Evolutionary conservation across 1,140 invertebrate species (phyloP), one percentile per base, ranked within the genome.

Genomic region (Potamilus streckersoni): DNA sequence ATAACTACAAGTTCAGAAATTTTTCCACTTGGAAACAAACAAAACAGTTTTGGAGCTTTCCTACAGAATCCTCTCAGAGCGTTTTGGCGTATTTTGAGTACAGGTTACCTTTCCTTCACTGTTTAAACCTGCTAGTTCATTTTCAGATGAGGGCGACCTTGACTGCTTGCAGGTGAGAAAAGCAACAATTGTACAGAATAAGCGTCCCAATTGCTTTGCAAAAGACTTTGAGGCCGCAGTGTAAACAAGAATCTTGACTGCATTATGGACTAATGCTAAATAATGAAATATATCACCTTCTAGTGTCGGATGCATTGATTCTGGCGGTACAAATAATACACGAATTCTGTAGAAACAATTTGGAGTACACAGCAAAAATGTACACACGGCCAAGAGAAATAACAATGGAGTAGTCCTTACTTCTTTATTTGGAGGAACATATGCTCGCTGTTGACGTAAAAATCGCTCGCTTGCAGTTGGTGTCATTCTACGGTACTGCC

Each of bases 371-470:
- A 77, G 49, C 6, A 73, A 15, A 14, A 77, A 58, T 0, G 75
- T 71, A 63, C 56, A 69, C 2, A 38, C 19, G 8, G 64, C 60
- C 27, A 77, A 55, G 16, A 73, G 8, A 60, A 77, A 68, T 19
- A 77, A 38, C 49, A 77, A 20, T 49, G 75, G 75, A n/a, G 75
- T 77, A 2, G 75, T 77, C 61, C 72, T 77, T 15, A 77, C 72
- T 58, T 77, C 75, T 19, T 77, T 77, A n/a, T 72, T 71, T 56
- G 66, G 70, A 2, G 69, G 27, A 2, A 55, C 56, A 20, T 56
- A 20, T 20, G 38, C 66, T 61, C 75, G 17, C 14, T 71, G 56
- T 17, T 59, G 75, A n/a, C 75, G 57, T 57, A 77, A 64, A 60
- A 62, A 77, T 27, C 70, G n/a, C 58, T 72, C 75, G 11, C 69